Base-by-base conservation (phyloP, 2,113 vertebrate species). In the Podarcis raffonei region DNA sequence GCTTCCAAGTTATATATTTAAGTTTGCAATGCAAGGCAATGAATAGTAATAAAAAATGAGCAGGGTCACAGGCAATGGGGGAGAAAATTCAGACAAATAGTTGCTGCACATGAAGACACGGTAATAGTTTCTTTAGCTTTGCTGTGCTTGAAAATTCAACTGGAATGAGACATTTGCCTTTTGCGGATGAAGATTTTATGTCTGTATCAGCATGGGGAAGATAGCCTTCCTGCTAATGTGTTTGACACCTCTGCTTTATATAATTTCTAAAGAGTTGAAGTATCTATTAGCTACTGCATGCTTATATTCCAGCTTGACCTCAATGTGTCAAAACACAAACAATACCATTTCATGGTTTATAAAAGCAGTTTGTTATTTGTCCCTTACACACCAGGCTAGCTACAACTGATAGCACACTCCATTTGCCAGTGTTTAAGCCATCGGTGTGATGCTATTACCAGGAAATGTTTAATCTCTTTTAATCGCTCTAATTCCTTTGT, bases 261-360 rank as follows among this genome's bases (percentile, higher is more conserved):
- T 78, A 78, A 72, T 88, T 87, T 92, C 69, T 88, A 83, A 76
- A 57, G 53, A 88, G 69, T 72, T 76, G 59, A 75, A 76, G 32
- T 48, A 83, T 42, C 72, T 75, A 76, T 83, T 39, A 66, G 57
- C 83, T 84, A 66, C 69, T 88, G 12, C 68, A 71, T 27, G 8
- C 78, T 30, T 78, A 59, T 77, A 4, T 66, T 25, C 15, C 6
- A 69, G 12, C 53, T 39, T 15, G 66, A 82, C 30, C 74, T 89
- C 23, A 1, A 0, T 53, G 65, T 77, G 9, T 62, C 9, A 87
- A 87, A 94, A 91, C 15, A 65, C 18, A 80, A 37, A 32, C 23
- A 68, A 81, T 92, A 39, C 5, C 37, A 16, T 84, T 91, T 85
- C 1, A n/a, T 15, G 74, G 11, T 37, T 90, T 86, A 22, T 11